Evolutionary conservation across 2,113 vertebrate species (phyloP), one percentile per base, ranked within the genome.

Genomic region (Phoxinus phoxinus): DNA sequence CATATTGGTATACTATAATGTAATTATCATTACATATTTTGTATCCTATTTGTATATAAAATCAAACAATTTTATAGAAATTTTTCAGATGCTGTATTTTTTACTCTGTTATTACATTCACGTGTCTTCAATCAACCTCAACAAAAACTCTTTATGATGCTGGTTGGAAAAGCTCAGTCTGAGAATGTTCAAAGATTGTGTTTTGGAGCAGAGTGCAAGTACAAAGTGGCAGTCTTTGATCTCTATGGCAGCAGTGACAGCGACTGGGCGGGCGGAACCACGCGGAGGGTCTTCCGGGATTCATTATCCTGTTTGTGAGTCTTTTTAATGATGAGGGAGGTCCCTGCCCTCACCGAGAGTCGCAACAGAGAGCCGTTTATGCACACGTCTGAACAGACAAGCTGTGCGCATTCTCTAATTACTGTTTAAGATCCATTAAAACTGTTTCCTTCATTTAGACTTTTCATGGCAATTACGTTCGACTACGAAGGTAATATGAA

Each of bases 271-370:
- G 90, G 88, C 78, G 37, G 88, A 90, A 87, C 76, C 72, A 65
- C 82, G 30, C 25, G 32, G 46, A 71, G 37, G 61, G 41, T 90
- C 94, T 90, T 91, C 0, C 75, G 93, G 91, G 94, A 93, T 91
- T 93, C 92, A 93, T 94, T 95, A 94, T 93, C 90, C 88, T 91
- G 92, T 94, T 94, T 94, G 84, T 86, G 81, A 95, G 91, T 87
- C 84, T 87, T 88, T 90, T 92, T 94, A 94, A 95, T 94, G 94
- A 94, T 91, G 91, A 90, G 91, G 85, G 81, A 92, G 92, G 93
- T 88, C 92, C 88, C 89, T 90, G 90, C 86, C 88, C 59, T 78
- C 30, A 51, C 82, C 41, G 59, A 79, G 48, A 86, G 41, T 85
- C 84, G 86, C 87, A 87, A 86, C 83, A 77, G 80, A 81, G 79